A percentile compares a stretch with the other conserved stretches of the same genome.
Conservation (phyloP, 2,797 vertebrate species). For the Smutsia gigantea region DNA sequence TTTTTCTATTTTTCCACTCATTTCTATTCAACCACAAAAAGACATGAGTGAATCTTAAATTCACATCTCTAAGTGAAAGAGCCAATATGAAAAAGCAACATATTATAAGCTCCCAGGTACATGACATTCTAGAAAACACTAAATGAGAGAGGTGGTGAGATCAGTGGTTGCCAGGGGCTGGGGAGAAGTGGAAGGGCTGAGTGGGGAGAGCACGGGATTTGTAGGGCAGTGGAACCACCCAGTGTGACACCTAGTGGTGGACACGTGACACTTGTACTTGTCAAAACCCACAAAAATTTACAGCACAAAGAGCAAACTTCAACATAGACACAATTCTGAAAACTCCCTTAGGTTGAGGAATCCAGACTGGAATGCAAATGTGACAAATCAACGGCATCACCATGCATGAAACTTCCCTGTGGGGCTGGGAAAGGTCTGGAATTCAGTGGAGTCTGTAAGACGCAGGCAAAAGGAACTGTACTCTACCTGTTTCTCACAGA, state of each 20-base stretch:
- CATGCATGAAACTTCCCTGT: not conserved
- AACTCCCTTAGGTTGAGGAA: too few species aligned
- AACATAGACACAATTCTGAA: not conserved
- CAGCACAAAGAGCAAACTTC: not conserved
- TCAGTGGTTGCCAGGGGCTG: not conserved
- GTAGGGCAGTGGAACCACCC: not conserved
- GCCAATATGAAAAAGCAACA: not conserved
- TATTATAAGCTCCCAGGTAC: not conserved
- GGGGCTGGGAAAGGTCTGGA: fast-evolving
- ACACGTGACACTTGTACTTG: not conserved
- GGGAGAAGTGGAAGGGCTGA: not conserved
- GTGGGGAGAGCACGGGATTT: not conserved
- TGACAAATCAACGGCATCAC: not conserved
- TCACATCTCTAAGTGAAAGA: not conserved
- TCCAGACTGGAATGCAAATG: not conserved
- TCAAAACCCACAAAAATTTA: not conserved
- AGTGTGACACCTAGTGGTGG: not conserved
- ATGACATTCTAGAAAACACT: not conserved
- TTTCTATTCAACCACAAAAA: not conserved
- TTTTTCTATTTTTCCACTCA: too few species aligned
- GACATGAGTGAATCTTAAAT: not conserved
- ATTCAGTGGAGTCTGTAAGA: not conserved
- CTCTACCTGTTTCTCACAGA: not conserved
- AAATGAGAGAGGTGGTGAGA: not conserved
- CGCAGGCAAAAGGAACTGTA: not conserved